Evolutionary conservation across 2,113 vertebrate genomes (phyloP).

Genomic region (Cavia porcellus): DNA sequence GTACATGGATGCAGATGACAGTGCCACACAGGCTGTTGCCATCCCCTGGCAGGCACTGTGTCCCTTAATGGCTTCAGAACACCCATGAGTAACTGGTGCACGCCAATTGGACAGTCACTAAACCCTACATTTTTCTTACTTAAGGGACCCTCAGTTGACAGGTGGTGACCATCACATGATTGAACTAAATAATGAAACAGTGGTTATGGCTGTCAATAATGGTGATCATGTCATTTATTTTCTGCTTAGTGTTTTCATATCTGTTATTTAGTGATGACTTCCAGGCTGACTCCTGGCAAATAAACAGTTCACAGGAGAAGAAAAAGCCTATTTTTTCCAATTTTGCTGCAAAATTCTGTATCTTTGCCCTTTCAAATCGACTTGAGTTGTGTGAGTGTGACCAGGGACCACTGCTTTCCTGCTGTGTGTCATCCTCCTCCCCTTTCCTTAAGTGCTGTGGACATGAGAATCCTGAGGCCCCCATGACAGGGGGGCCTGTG

Average conservation of each 20-base stretch:
- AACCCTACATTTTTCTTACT: not conserved
- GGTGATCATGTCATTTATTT: not conserved
- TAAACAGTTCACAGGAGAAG: not conserved
- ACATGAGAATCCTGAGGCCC: fast-evolving
- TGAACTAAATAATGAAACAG: not conserved
- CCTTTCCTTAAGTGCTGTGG: not conserved
- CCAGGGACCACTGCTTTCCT: not conserved
- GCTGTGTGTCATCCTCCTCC: not conserved
- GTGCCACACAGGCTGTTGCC: not conserved
- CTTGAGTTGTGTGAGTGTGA: not conserved
- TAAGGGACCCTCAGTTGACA: not conserved
- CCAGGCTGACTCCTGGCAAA: not conserved
- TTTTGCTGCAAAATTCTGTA: not conserved
- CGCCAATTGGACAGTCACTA: not conserved
- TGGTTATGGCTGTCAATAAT: not conserved
- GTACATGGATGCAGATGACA: not conserved
- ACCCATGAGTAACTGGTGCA: not conserved
- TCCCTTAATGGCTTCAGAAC: not conserved
- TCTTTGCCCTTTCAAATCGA: not conserved
- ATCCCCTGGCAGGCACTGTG: fast-evolving
- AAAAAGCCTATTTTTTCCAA: not conserved
- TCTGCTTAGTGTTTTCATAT: not conserved
- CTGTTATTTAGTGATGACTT: not conserved
- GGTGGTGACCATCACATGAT: not conserved
- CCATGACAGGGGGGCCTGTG: not conserved